Evolutionary conservation across 1,140 invertebrate species (phyloP).

Genomic region (Eueides isabella): DNA sequence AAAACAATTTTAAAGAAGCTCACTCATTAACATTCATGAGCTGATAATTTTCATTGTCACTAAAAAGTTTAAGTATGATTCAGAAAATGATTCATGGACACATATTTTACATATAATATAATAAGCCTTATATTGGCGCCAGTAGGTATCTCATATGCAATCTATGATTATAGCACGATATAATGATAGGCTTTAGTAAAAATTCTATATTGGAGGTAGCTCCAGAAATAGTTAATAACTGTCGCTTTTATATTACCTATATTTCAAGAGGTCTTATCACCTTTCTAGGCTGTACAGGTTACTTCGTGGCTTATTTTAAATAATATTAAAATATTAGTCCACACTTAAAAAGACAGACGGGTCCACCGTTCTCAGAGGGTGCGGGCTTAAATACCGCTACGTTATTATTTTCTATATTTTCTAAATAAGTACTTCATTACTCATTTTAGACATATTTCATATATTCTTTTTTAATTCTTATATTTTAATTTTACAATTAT

Average conservation of each 20-base stretch:
- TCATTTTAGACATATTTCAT: no score
- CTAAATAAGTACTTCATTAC: no score
- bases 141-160: not conserved
- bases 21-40: not conserved
- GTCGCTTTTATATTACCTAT: no score
- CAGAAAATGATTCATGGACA: not conserved
- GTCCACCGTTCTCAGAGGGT: no score
- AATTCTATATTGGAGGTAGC: not conserved
- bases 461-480: no score
- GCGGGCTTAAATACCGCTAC: no score
- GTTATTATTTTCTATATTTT: no score
- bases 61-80: constrained; percentile 10
- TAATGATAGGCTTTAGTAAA: constrained; percentile 3
- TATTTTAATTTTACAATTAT: no score
- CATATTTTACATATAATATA: constrained; percentile 9
- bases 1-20: not conserved
- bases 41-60: not conserved
- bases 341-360: no score
- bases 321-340: not conserved
- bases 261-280: not conserved
- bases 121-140: not conserved
- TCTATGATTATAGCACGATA: not conserved
- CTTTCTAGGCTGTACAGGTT: not conserved
- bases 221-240: no score
- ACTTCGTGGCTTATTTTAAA: not conserved